Percentiles rank a stretch among this genome's conserved stretches.
phyloP scores from a whole-genome alignment of 2,888 invertebrate species.

The Cryptus viduatorius region DNA sequence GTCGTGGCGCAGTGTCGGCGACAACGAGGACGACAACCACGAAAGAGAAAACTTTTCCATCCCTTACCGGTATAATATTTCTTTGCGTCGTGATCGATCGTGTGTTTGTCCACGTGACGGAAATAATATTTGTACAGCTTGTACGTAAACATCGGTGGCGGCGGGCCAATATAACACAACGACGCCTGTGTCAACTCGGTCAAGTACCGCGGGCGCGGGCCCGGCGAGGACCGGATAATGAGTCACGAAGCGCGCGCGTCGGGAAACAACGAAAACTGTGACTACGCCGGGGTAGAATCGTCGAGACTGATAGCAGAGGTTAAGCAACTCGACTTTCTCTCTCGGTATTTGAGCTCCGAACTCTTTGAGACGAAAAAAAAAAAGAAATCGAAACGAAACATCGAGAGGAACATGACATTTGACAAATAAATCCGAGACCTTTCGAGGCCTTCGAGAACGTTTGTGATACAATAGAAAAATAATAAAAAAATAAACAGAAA shows the following conservation, averaged over 20 bases:
- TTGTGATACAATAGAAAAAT: background rate
- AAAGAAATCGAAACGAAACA: conserved; percentile 1
- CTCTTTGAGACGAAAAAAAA: background rate
- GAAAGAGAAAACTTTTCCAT: conserved; percentile 16
- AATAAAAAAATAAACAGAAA: background rate
- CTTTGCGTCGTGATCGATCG: conserved; percentile 51
- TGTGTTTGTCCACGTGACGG: conserved; percentile 70
- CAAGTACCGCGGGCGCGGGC: conserved; percentile 73
- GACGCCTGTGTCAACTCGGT: conserved; percentile 81
- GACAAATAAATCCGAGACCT: background rate
- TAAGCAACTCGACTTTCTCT: conserved; percentile 4
- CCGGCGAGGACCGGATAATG: conserved; percentile 67
- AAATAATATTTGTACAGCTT: conserved; percentile 83
- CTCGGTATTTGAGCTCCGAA: background rate
- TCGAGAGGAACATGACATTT: background rate
- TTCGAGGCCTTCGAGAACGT: background rate
- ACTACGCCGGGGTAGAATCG: background rate
- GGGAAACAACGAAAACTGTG: conserved; percentile 13
- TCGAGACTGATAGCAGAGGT: background rate
- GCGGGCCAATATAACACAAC: conserved; percentile 53
- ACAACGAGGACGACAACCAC: background rate
- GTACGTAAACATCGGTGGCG: conserved; percentile 79
- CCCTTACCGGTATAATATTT: conserved; percentile 9
- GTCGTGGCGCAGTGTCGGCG: background rate
- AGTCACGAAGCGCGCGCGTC: conserved; percentile 71